These are phyloP conservation scores for Aphidoletes aphidimyza DNA, from an alignment of 2,888 invertebrate genomes.

Conservation along the genomic window DNA sequence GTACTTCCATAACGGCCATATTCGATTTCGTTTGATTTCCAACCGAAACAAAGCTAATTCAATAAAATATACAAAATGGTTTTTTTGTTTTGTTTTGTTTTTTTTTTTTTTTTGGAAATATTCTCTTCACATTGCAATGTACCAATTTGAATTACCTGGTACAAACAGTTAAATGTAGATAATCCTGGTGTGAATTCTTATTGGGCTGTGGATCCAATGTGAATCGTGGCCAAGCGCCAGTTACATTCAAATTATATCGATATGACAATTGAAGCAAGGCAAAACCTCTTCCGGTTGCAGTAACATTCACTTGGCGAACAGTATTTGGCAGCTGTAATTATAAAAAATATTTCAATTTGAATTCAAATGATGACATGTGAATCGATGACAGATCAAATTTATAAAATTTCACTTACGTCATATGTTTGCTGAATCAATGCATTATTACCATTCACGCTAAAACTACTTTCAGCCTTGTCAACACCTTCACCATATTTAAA, in stretches of 20 bases:
- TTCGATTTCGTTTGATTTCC: conserved; percentile 75
- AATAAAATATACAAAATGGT: conserved; percentile 55
- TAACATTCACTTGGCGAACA: conserved; percentile 75
- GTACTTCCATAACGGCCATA: conserved; percentile 90
- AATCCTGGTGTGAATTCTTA: conserved; percentile 78
- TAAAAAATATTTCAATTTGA: not conserved
- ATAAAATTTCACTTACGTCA: conserved; percentile 69
- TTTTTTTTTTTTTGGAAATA: conserved; percentile 45
- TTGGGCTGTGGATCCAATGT: conserved; percentile 87
- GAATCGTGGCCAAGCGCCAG: conserved; percentile 88
- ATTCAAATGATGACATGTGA: not conserved
- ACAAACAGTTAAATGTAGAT: conserved; percentile 84
- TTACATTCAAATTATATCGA: conserved; percentile 85
- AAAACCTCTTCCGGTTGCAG: conserved; percentile 83
- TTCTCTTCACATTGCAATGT: not conserved
- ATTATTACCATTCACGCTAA: conserved; percentile 79
- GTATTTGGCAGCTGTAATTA: conserved; percentile 60
- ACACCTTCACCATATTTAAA: conserved; percentile 65
- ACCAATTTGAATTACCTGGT: conserved; percentile 70
- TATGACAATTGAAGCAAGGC: conserved; percentile 82
- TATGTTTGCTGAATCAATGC: conserved; percentile 84
- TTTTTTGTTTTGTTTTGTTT: not conserved
- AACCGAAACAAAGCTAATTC: conserved; percentile 72
- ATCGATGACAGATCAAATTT: not conserved
- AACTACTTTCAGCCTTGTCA: conserved; percentile 62